Percentiles rank a stretch among this genome's conserved stretches.
These are phyloP conservation scores for Zoanthus gigantus DNA, from an alignment of 92 coral and sea anemone genomes.

Conservation along the genomic window DNA sequence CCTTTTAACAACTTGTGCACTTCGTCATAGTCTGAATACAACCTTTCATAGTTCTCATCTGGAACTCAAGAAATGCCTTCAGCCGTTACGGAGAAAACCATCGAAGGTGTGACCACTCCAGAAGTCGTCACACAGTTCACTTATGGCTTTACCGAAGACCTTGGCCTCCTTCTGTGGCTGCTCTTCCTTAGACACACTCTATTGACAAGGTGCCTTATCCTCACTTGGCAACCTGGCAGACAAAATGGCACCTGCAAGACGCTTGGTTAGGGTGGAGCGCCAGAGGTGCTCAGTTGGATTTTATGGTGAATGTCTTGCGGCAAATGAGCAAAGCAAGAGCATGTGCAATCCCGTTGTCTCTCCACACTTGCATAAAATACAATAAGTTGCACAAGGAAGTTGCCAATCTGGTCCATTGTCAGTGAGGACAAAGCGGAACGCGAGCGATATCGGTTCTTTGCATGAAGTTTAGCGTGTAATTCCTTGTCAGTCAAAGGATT, in stretches of 20 bases:
- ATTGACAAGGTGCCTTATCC: slow-evolving; percentile 40
- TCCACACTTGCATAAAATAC: too few relatives aligned
- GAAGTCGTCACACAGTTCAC: slow-evolving; percentile 33
- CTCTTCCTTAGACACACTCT: slow-evolving; percentile 35
- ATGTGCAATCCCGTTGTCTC: too few relatives aligned
- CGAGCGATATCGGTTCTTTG: too few relatives aligned
- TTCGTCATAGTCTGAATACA: slow-evolving; percentile 33
- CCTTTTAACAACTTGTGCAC: slow-evolving; percentile 39
- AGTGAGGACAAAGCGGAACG: too few relatives aligned
- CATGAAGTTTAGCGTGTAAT: too few relatives aligned
- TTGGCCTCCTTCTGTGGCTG: slow-evolving; percentile 16
- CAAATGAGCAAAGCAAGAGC: too few relatives aligned
- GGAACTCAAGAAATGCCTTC: background rate
- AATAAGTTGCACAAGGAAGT: too few relatives aligned
- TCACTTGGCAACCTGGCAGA: slow-evolving; percentile 38
- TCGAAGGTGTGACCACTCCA: slow-evolving; percentile 51
- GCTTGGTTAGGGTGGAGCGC: slow-evolving; percentile 22
- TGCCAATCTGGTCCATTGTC: too few relatives aligned
- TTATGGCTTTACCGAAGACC: slow-evolving; percentile 47
- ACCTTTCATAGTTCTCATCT: background rate
- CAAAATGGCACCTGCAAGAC: background rate
- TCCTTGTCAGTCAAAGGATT: too few relatives aligned
- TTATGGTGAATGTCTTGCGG: too few relatives aligned
- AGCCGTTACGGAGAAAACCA: slow-evolving; percentile 22
- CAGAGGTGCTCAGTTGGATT: too few relatives aligned